Base-by-base conservation (phyloP, 1,140 invertebrate genomes). In the Drosophila leontia region DNA sequence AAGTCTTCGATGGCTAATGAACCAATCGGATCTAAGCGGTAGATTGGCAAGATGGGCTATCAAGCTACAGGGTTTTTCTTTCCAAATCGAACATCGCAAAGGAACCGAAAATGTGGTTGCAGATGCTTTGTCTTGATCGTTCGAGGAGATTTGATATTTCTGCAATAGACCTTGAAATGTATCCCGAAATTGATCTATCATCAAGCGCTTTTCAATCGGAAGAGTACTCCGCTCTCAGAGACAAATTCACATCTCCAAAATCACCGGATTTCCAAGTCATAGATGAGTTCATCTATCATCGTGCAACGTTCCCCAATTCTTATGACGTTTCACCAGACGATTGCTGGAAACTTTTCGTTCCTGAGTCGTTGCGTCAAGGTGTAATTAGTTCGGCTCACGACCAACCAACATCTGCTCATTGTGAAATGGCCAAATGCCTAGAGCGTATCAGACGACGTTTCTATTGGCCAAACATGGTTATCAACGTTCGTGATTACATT, bases 1-100 rank as follows among this genome's bases (percentile, higher is more conserved):
- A 17, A 78, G 68, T 44, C 55, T 91, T 7, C 34, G 26, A 23
- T 90, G 84, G 80, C 65, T 90, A 11, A 67, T 71, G 59, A 53
- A 76, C 6, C 32, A 34, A 34, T 34, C 32, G 8, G 32, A 34
- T 34, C 32, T 34, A 34, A 34, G 32, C 8, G 32, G 85, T 19
- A 64, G 80, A 41, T 61, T 93, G 7, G 81, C 94, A 74, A 34
- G 32, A 34, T 34, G 32, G 32, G 32, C 32, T 34, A 34, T 34
- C 32, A 34, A 34, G 8, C 32, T 34, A 8, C 32, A 34, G 8
- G 32, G 32, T 1, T 34, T 8, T 34, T 8, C 32, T 34, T 34
- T 8, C 78, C 93, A 45, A 88, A 83, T 29, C 93, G 93, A 41
- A 7, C 39, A 41, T 5, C 39, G 13, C 7, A 41, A n/a, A 4